Evolutionary conservation across 2,797 vertebrate species (phyloP), one percentile per base, ranked within the genome.

Genomic region (Xyrichtys novacula): DNA sequence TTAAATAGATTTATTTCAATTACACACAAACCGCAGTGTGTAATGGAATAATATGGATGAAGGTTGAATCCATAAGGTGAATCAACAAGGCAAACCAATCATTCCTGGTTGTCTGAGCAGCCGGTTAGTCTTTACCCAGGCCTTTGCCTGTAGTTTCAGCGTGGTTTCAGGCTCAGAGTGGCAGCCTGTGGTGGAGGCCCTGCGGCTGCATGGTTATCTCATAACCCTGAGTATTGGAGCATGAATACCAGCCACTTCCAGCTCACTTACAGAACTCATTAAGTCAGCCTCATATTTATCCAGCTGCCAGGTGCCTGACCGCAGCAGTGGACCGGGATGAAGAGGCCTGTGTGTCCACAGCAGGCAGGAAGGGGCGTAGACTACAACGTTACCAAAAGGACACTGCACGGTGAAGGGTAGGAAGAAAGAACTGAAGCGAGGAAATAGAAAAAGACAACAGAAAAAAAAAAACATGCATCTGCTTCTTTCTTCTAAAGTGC

Each of bases 181-280:
- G 65, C 29, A 76, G 65, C 40, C 40, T 65, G 66, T 55, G 57
- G 58, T 71, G 64, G 72, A 53, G 42, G 56, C 63, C 59, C 70
- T 69, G 67, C 64, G 80, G 71, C 63, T 56, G 36, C 38, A 42
- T 71, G 55, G 62, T 84, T 82, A 76, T 83, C 65, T 78, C 64
- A 76, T 80, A 83, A 71, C 82, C 22, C 50, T 66, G 49, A 44
- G 59, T 69, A 65, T 32, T 61, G 50, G 54, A 75, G 76, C 86
- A 66, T 59, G 52, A 76, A 71, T 63, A 43, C 74, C 52, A 79
- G 69, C 76, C 80, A 87, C 88, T 88, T 90, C 68, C 71, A 84
- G 71, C 71, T 76, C 72, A 88, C 85, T 89, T 88, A 85, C 88
- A 91, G 75, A 79, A 83, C 77, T 89, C 76, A 85, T 89, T 90